These are phyloP conservation scores for Monodelphis domestica DNA, from an alignment of 2,797 vertebrate species.

Conservation along the genomic window DNA sequence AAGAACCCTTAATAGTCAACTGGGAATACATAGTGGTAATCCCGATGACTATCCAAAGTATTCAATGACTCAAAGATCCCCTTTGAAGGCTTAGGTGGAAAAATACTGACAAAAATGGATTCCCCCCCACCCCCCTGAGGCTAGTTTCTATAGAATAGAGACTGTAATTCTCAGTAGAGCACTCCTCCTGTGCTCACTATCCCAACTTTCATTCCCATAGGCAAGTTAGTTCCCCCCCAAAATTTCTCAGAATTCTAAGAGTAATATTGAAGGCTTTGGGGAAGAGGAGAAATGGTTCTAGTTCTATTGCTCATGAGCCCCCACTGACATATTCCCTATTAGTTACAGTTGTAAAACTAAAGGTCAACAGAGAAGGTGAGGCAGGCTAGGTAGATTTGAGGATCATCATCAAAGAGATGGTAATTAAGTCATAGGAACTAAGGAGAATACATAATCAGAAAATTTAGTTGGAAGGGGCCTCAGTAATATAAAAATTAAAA, in stretches of 20 bases:
- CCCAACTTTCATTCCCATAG: not conserved
- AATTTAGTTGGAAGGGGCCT: too few species aligned
- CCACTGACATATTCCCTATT: not conserved
- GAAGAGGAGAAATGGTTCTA: not conserved
- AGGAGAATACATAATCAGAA: too few species aligned
- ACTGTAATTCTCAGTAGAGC: not conserved
- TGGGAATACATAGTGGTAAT: not conserved
- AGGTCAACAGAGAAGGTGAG: too few species aligned
- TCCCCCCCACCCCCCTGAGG: not conserved
- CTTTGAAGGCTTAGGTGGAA: not conserved
- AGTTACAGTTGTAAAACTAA: too few species aligned
- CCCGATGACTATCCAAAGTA: not conserved
- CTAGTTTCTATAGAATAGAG: not conserved
- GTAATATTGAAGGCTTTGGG: not conserved
- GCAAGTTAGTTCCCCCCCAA: not conserved
- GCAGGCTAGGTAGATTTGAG: too few species aligned
- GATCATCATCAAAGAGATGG: too few species aligned
- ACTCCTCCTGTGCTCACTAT: not conserved
- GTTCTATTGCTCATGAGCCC: not conserved
- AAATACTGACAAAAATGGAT: not conserved
- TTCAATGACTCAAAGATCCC: not conserved
- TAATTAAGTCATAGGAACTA: too few species aligned
- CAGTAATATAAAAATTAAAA: too few species aligned
- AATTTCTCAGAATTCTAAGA: not conserved
- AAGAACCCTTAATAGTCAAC: not conserved